Evolutionary conservation across 2,888 invertebrate species (phyloP), one percentile per base, ranked within the genome.

Genomic region (Scelioninae gen. 2): DNA sequence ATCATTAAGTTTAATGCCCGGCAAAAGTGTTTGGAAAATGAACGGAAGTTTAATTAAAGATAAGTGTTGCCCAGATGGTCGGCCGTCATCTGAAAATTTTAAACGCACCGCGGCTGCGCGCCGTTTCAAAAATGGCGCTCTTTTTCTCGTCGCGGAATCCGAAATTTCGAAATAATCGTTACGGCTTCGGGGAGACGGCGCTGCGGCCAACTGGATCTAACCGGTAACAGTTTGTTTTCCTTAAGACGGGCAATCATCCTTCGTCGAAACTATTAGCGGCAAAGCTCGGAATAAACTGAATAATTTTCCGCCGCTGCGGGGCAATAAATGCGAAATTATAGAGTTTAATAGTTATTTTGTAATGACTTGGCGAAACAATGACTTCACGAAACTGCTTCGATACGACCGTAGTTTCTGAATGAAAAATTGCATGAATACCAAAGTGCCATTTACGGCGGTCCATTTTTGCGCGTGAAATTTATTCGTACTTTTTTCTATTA

Each of bases 11-110:
- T 64, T 31, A 55, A 53, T 48, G 37, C 28, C 11, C 22, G 25
- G 46, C 13, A 33, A 15, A 63, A 52, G 50, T 52, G 50, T 52
- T 58, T 43, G 37, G 45, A 64, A 71, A 63, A 70, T 48, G 53
- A 61, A 53, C 61, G 71, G 71, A 71, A 71, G 57, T 58, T 58
- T 52, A 55, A 71, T 64, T 64, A 71, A 58, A 64, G 71, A 71
- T 71, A 61, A 71, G 39, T 64, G 58, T 45, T 41, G 48, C 37
- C 43, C 58, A 64, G 64, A 71, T 71, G 55, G 64, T 55, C 45
- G 46, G 37, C 28, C 57, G 45, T 57, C 58, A 52, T 52, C 19
- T 39, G 41, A 50, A 70, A 50, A 50, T 60, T 33, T 33, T 33
- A 43, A 43, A 68, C 13, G 53, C 9, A 28, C 22, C 15, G 57